phyloP scores from a whole-genome alignment of 92 coral and sea anemone species.

The Palythoa grandiflora region DNA sequence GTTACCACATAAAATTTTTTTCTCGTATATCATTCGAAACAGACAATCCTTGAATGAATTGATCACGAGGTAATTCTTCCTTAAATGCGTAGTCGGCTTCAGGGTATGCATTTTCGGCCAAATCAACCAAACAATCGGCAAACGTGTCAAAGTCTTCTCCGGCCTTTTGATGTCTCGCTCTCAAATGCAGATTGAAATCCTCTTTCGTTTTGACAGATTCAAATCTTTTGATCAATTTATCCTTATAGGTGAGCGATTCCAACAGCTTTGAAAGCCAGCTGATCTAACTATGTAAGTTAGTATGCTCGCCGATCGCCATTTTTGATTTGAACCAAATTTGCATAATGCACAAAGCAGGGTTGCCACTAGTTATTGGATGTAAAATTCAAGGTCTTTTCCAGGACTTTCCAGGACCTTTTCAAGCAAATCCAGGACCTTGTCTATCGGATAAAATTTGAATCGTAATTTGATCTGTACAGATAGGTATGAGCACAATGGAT shows the following conservation, averaged over 20 bases:
- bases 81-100: conserved; percentile 57
- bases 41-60: not conserved
- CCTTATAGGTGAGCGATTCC: conserved; percentile 51
- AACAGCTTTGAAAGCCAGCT: conserved; percentile 62
- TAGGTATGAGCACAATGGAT: too few relatives aligned
- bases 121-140: conserved; percentile 50
- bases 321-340: too few relatives aligned
- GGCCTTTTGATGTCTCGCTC: conserved; percentile 15
- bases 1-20: conserved; percentile 47
- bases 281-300: conserved; percentile 58
- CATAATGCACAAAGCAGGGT: too few relatives aligned
- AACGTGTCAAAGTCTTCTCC: conserved; percentile 44
- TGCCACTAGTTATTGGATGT: too few relatives aligned
- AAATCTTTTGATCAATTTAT: conserved; percentile 41
- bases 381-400: too few relatives aligned
- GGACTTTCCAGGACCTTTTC: too few relatives aligned
- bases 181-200: conserved; percentile 41
- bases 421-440: too few relatives aligned
- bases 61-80: conserved; percentile 54
- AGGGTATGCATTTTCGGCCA: conserved; percentile 68
- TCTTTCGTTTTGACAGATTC: conserved; percentile 50
- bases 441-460: too few relatives aligned
- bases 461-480: too few relatives aligned
- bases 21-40: conserved; percentile 13
- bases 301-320: not conserved